Percentiles rank a stretch among this genome's conserved stretches.
Evolutionary conservation across 2,888 invertebrate species (phyloP).

Genomic region (Nymphalis c-album): DNA sequence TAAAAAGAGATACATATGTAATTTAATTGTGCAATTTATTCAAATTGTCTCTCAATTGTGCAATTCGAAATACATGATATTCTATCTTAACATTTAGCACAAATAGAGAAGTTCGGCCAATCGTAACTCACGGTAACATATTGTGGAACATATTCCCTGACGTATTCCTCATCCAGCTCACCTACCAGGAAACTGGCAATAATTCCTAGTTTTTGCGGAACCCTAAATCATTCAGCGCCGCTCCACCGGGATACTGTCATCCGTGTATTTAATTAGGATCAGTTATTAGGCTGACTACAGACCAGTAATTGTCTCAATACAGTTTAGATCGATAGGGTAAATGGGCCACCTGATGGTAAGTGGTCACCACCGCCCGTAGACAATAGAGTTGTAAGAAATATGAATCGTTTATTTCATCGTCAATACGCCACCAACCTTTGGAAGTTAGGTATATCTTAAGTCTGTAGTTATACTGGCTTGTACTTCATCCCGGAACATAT

Average conservation of each 20-base stretch:
- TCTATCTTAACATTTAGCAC: not conserved
- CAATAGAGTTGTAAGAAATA: too few relatives aligned
- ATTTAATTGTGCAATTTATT: too few relatives aligned
- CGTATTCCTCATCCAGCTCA: conserved; percentile 39
- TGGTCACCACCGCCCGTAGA: too few relatives aligned
- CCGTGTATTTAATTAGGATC: conserved; percentile 62
- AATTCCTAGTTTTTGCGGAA: conserved; percentile 50
- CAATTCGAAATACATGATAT: not conserved
- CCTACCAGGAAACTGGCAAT: conserved; percentile 47
- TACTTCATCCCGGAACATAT: too few relatives aligned
- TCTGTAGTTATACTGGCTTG: too few relatives aligned
- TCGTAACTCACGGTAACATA: conserved; percentile 31
- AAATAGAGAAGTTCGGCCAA: conserved; percentile 19
- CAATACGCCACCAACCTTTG: too few relatives aligned
- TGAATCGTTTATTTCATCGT: too few relatives aligned
- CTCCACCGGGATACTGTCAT: conserved; percentile 59
- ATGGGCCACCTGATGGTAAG: too few relatives aligned
- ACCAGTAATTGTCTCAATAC: conserved; percentile 35
- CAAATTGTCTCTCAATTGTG: too few relatives aligned
- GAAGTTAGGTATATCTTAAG: too few relatives aligned
- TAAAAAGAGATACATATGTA: too few relatives aligned
- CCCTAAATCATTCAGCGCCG: conserved; percentile 54
- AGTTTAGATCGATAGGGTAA: not conserved
- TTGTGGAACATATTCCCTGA: conserved; percentile 24
- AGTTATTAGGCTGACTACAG: conserved; percentile 49